Conservation (phyloP, 2,888 invertebrate species). For the Nomada lathburiana region DNA sequence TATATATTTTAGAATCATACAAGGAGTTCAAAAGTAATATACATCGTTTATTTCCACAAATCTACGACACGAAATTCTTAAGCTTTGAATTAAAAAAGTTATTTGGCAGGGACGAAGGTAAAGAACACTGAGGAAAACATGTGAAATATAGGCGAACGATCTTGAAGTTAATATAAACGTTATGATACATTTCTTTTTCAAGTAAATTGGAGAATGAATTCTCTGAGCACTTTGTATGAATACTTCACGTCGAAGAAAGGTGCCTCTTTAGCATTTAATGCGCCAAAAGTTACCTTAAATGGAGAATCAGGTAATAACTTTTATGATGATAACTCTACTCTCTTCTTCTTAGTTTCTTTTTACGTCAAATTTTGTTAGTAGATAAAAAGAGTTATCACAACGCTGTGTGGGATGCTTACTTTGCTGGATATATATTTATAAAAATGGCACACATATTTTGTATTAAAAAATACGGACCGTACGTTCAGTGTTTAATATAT, state of each 20-base stretch:
- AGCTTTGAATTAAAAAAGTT: conserved; percentile 86
- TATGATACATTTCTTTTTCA: conserved; percentile 43
- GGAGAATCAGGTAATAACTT: conserved; percentile 15
- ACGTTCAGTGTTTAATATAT: conserved; percentile 44
- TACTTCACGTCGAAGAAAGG: conserved; percentile 86
- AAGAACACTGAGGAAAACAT: background rate
- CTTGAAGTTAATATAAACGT: background rate
- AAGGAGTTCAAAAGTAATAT: conserved; percentile 88
- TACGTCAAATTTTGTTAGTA: conserved; percentile 22
- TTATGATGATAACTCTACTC: background rate
- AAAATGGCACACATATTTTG: conserved; percentile 88
- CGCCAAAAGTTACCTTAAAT: conserved; percentile 74
- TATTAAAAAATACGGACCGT: conserved; percentile 84
- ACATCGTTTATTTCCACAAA: conserved; percentile 87
- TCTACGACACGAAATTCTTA: conserved; percentile 91
- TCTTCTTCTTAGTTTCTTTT: background rate
- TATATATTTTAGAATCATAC: conserved; percentile 85
- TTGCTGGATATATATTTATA: conserved; percentile 90
- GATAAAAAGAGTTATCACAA: conserved; percentile 86
- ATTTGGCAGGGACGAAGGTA: conserved; percentile 82
- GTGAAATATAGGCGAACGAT: background rate
- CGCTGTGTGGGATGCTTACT: conserved; percentile 94
- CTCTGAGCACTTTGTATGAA: conserved; percentile 86
- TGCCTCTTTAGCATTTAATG: conserved; percentile 79
- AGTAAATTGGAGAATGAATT: conserved; percentile 86